phyloP scores from a whole-genome alignment of 2,113 vertebrate species.

The Campylomormyrus numenius region DNA sequence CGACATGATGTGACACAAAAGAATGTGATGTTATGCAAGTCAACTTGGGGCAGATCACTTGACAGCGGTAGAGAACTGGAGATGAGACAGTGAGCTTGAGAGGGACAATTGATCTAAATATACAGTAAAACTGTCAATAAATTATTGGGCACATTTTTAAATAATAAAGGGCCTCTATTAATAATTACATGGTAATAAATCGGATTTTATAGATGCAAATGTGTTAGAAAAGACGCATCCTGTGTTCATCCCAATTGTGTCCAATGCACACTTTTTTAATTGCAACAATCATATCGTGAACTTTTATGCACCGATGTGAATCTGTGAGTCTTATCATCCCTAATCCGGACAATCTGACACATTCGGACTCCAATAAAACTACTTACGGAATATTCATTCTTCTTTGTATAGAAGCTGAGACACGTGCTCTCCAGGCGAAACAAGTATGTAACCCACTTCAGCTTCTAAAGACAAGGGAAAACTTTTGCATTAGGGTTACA shows the following conservation, averaged over 20 bases:
- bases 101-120: background rate
- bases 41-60: background rate
- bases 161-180: background rate
- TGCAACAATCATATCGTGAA: background rate
- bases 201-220: background rate
- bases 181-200: background rate
- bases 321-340: background rate
- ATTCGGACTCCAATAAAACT: background rate
- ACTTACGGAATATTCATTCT: slow-evolving; percentile 50
- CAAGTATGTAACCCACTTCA: slow-evolving; percentile 58
- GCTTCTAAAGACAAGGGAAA: slow-evolving; percentile 43
- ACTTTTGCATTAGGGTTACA: background rate
- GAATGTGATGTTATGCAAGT: background rate
- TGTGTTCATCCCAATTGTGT: background rate
- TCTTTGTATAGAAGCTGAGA: slow-evolving; percentile 57
- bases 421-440: slow-evolving; percentile 59
- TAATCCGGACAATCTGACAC: background rate
- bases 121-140: background rate
- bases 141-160: background rate
- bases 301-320: background rate
- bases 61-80: background rate
- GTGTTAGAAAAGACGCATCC: background rate
- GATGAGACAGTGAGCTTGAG: background rate
- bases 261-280: background rate
- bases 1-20: background rate